phyloP scores from a whole-genome alignment of 2,113 vertebrate species.

The Nannospalax galili region DNA sequence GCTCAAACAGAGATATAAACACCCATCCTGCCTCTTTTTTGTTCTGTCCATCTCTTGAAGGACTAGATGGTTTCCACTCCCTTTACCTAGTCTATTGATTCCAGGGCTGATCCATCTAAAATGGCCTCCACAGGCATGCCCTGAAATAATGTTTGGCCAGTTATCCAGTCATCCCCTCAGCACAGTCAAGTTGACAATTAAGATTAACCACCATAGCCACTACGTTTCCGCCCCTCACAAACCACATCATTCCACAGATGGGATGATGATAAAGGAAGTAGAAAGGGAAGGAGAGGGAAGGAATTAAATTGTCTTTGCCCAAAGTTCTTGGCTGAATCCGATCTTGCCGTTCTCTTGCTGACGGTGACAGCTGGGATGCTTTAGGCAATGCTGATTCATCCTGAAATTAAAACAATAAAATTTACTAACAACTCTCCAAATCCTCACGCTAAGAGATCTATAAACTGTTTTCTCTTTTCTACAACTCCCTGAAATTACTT shows the following conservation, averaged over 20 bases:
- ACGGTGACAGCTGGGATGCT: slow-evolving; percentile 58
- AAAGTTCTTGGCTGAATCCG: background rate
- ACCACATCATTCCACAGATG: background rate
- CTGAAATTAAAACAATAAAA: slow-evolving; percentile 75
- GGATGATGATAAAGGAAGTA: background rate
- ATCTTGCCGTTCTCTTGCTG: slow-evolving; percentile 33
- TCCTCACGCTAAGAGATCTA: slow-evolving; percentile 45
- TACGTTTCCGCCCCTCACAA: background rate
- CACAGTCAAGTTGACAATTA: background rate
- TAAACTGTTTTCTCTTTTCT: slow-evolving; percentile 39
- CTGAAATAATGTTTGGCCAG: background rate
- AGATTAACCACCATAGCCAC: background rate
- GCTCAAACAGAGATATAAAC: background rate
- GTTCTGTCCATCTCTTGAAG: background rate
- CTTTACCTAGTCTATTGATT: background rate
- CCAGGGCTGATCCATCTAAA: background rate
- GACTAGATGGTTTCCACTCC: background rate
- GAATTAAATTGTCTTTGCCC: background rate
- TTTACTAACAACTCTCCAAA: slow-evolving; percentile 64
- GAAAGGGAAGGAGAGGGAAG: background rate
- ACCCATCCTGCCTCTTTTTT: background rate
- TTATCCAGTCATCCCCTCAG: background rate
- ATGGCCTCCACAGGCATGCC: background rate
- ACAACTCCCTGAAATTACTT: slow-evolving; percentile 49
- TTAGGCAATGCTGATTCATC: slow-evolving; percentile 56